phyloP scores from a whole-genome alignment of 1,140 invertebrate genomes.

The Asbolus verrucosus region DNA sequence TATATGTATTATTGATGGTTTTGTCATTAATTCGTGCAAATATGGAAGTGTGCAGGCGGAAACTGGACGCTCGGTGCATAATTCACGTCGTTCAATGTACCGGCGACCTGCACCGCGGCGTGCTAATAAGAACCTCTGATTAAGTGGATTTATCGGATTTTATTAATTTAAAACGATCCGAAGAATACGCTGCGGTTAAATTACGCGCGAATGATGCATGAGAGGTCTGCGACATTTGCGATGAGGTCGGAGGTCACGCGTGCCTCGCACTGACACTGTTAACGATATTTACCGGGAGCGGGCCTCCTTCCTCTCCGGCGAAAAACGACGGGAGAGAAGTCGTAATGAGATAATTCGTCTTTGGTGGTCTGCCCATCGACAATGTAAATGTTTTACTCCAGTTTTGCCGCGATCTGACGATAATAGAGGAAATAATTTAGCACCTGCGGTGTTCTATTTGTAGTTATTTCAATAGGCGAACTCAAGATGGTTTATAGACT shows the following conservation, averaged over 20 bases:
- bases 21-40: constrained; percentile 51
- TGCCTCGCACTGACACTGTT: neutral
- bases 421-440: constrained; percentile 23
- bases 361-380: constrained; percentile 2
- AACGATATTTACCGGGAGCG: too few species aligned
- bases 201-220: too few species aligned
- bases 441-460: constrained; percentile 24
- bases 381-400: neutral
- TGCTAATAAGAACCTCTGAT: constrained; percentile 40
- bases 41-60: constrained; percentile 52
- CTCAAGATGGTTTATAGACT: neutral
- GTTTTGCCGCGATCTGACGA: neutral
- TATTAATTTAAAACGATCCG: too few species aligned
- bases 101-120: too few species aligned
- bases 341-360: neutral
- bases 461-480: neutral
- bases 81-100: constrained; percentile 28
- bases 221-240: too few species aligned
- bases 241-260: constrained; percentile 8
- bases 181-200: too few species aligned
- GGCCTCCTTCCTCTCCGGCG: too few species aligned
- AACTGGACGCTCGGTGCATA: constrained; percentile 36
- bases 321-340: too few species aligned
- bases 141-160: too few species aligned
- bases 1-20: constrained; percentile 51